Evolutionary conservation across 2,113 vertebrate genomes (phyloP).

Genomic region (Plecturocebus donacophilus): DNA sequence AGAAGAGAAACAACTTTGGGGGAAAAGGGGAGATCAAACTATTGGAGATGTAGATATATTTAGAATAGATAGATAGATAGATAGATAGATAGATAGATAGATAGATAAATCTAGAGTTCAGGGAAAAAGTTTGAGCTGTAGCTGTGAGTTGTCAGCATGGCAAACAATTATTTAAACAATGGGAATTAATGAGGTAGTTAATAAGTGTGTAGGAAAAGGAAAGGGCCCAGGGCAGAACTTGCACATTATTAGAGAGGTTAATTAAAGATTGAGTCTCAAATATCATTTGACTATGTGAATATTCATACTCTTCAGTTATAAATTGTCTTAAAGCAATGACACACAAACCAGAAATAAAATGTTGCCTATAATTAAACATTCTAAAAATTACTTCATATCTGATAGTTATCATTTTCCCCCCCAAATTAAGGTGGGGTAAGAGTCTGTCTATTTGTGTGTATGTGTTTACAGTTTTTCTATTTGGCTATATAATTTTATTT

Average conservation of each 20-base stretch:
- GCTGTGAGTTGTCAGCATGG: background rate
- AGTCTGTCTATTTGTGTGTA: background rate
- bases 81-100: background rate
- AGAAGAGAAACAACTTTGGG: background rate
- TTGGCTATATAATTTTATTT: background rate
- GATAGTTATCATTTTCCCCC: background rate
- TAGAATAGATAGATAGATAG: too few relatives aligned
- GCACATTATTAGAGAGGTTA: background rate
- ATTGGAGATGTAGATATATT: background rate
- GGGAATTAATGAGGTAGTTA: background rate
- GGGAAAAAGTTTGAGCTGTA: background rate
- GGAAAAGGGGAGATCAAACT: background rate
- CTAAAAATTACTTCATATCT: background rate
- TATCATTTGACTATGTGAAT: background rate
- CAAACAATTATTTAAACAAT: background rate
- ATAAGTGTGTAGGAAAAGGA: background rate
- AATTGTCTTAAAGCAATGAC: background rate
- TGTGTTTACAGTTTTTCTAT: background rate
- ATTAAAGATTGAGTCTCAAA: background rate
- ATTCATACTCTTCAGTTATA: background rate
- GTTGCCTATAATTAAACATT: background rate
- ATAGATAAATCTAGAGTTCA: background rate
- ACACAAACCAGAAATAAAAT: background rate
- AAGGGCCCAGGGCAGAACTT: background rate
- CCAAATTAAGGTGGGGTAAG: background rate